Percentiles rank a stretch among this genome's conserved stretches.
phyloP scores from a whole-genome alignment of 2,797 vertebrate species.

The Sparus aurata region DNA sequence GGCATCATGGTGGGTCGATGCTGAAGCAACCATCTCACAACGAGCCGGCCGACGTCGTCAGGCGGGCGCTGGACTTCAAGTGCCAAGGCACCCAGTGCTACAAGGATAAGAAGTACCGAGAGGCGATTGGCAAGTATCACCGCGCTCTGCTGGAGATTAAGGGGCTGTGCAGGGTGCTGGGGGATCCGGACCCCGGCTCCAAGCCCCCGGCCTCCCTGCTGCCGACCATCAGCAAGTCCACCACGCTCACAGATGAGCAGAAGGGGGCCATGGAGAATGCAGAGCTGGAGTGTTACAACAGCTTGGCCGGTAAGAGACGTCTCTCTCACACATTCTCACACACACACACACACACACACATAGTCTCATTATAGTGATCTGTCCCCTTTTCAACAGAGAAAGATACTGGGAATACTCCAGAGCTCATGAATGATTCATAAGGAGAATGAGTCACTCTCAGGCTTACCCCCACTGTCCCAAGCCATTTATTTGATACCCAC shows the following conservation, averaged over 20 bases:
- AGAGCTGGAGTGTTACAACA: constrained; percentile 99
- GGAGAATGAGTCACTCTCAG: constrained; percentile 70
- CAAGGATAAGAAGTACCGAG: constrained; percentile 99
- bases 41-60: constrained; percentile 90
- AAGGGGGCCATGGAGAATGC: constrained; percentile 94
- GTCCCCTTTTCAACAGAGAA: constrained; percentile 23
- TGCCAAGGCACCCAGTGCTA: constrained; percentile 97
- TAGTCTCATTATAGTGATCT: constrained; percentile 22
- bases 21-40: constrained; percentile 80
- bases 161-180: constrained; percentile 89
- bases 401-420: constrained; percentile 57
- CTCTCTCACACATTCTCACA: background rate
- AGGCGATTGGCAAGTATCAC: constrained; percentile 99
- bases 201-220: constrained; percentile 78
- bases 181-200: constrained; percentile 87
- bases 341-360: constrained; percentile 24
- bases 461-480: constrained; percentile 57
- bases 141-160: constrained; percentile 98
- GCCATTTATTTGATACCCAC: constrained; percentile 38
- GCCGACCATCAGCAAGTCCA: constrained; percentile 80
- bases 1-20: constrained; percentile 78
- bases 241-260: constrained; percentile 92
- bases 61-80: constrained; percentile 95
- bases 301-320: constrained; percentile 91
- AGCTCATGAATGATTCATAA: constrained; percentile 75